Evolutionary conservation across 2,113 vertebrate species (phyloP).

Genomic region (Eptesicus fuscus): DNA sequence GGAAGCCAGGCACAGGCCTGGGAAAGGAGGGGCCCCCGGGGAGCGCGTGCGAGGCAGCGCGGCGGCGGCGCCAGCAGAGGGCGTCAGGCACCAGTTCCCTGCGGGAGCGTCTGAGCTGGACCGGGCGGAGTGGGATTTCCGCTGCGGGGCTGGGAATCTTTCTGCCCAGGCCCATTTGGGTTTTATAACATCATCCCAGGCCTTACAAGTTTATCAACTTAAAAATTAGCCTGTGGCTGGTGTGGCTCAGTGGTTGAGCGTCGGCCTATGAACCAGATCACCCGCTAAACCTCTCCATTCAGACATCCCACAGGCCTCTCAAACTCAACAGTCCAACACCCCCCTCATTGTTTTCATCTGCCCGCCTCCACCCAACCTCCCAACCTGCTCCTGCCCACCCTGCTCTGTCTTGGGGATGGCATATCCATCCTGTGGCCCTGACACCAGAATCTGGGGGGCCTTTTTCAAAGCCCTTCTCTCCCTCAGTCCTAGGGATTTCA

Average conservation of each 20-base stretch:
- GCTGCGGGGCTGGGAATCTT: too few relatives aligned
- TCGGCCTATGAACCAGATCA: too few relatives aligned
- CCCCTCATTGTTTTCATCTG: background rate
- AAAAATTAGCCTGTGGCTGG: too few relatives aligned
- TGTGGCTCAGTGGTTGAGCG: too few relatives aligned
- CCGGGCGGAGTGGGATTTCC: background rate
- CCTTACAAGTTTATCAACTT: background rate
- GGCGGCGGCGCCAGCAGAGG: background rate
- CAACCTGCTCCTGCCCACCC: background rate
- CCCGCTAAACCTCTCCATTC: rapidly evolving
- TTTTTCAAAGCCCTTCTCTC: background rate
- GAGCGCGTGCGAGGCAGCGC: rapidly evolving
- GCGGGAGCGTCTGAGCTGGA: background rate
- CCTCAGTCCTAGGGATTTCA: background rate
- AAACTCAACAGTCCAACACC: rapidly evolving
- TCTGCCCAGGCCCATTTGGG: too few relatives aligned
- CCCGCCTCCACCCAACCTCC: background rate
- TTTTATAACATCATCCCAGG: background rate
- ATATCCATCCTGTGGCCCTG: background rate
- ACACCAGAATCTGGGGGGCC: background rate
- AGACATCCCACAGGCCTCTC: background rate
- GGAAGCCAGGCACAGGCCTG: background rate
- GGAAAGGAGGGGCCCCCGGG: rapidly evolving
- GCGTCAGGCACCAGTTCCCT: background rate
- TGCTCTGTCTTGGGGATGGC: background rate